These are phyloP conservation scores for Chymomyza procnemis DNA, from an alignment of 2,888 invertebrate genomes.

Conservation along the genomic window DNA sequence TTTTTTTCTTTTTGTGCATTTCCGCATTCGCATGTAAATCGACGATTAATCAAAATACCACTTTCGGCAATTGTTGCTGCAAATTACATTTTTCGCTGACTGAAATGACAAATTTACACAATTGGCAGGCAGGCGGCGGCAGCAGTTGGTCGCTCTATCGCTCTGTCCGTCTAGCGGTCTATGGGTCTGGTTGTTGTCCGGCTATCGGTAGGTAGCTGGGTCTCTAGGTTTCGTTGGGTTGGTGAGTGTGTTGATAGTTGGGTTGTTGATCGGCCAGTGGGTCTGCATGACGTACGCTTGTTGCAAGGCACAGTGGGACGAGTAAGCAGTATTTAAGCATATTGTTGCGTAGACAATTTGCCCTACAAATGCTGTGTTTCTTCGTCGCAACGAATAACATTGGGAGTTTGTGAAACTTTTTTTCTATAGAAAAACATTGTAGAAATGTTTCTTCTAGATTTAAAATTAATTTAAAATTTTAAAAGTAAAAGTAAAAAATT, in stretches of 20 bases:
- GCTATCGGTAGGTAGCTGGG: background rate
- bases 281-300: background rate
- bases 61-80: slow-evolving; percentile 46
- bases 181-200: too few species aligned
- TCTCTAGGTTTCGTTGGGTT: background rate
- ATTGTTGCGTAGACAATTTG: too few species aligned
- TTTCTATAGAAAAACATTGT: too few species aligned
- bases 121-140: slow-evolving; percentile 12
- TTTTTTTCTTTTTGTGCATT: slow-evolving; percentile 4
- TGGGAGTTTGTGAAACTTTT: too few species aligned
- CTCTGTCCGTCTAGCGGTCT: background rate
- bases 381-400: too few species aligned
- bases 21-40: slow-evolving; percentile 44
- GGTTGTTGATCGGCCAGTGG: background rate
- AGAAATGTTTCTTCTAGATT: too few species aligned
- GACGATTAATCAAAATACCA: slow-evolving; percentile 51
- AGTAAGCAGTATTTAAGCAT: too few species aligned
- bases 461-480: too few species aligned
- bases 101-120: slow-evolving; percentile 48
- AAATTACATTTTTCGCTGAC: slow-evolving; percentile 44
- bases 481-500: too few species aligned
- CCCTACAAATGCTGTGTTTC: too few species aligned
- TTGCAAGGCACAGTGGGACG: too few species aligned
- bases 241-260: background rate
- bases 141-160: background rate